Evolutionary conservation across 2,113 vertebrate species (phyloP), one percentile per base, ranked within the genome.

Genomic region (Chunga burmeisteri): DNA sequence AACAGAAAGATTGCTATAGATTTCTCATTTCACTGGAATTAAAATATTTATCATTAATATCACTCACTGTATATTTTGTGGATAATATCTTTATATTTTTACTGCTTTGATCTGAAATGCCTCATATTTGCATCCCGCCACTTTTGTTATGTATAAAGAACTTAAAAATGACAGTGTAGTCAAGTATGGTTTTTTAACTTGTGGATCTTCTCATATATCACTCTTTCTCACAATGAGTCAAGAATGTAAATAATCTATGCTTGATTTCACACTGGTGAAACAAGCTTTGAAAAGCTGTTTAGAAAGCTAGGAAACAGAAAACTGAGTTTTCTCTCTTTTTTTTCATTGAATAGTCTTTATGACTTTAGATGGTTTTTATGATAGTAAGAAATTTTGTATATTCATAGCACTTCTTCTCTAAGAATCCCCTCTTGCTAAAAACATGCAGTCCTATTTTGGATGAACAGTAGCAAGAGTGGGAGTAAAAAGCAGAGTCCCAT

Each of bases 51-150:
- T 56, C 26, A 38, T 70, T 62, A 56, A 30, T 86, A 75, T 42
- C 36, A 88, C 7, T 90, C 75, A 47, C n/a, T 61, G 34, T 62
- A 56, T 72, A 34, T 72, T 84, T 93, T 67, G 55, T 47, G 12
- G 25, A 79, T 81, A 74, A 14, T 30, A 86, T 67, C 72, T 88
- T 94, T 36, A 49, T 67, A 49, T 81, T 94, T 95, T 88, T 86
- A 74, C 8, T 7, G 36, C 86, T 94, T 96, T 92, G 61, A 94
- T 94, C 74, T 91, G 65, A 80, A 94, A 81, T 72, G 38, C 61
- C 47, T 95, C 65, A 21, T 78, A 91, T 92, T 96, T 96, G 90
- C 90, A 96, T 88, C 72, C 67, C 84, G 88, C 65, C 88, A 83
- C 23, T 95, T 93, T 29, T 68, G 29, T 52, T 95, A 90, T 40